Evolutionary conservation across 2,888 invertebrate genomes (phyloP).

Genomic region (Nymphalis c-album): DNA sequence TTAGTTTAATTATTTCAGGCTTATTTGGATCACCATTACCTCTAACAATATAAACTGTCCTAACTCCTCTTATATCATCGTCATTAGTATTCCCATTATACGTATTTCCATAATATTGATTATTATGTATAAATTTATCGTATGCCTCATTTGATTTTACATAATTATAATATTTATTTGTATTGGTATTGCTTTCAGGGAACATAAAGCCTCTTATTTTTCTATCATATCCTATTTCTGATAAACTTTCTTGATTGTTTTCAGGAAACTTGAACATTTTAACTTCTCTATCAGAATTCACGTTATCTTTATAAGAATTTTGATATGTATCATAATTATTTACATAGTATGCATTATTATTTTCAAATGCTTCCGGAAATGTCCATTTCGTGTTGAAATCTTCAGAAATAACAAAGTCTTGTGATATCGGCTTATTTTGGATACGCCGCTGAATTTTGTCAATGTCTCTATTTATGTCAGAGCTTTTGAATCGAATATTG

Average conservation of each 20-base stretch:
- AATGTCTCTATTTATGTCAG: constrained; percentile 1
- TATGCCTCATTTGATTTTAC: neutral
- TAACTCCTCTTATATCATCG: constrained; percentile 42
- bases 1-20: constrained; percentile 70
- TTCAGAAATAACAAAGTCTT: constrained; percentile 38
- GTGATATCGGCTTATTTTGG: constrained; percentile 54
- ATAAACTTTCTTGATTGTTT: constrained; percentile 19
- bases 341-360: constrained; percentile 8
- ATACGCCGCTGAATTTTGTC: constrained; percentile 58
- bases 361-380: constrained; percentile 52
- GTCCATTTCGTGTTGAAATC: constrained; percentile 51
- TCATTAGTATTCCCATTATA: constrained; percentile 35
- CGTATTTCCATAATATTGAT: constrained; percentile 34
- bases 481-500: constrained; percentile 43
- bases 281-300: constrained; percentile 35
- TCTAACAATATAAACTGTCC: constrained; percentile 70
- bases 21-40: constrained; percentile 73
- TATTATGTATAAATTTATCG: constrained; percentile 14
- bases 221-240: constrained; percentile 22
- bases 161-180: constrained; percentile 16
- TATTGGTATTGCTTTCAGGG: constrained; percentile 34
- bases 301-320: neutral
- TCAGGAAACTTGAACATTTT: constrained; percentile 46
- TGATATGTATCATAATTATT: constrained; percentile 24
- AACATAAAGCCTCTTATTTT: constrained; percentile 43